These are phyloP conservation scores for Artibeus lituratus DNA, from an alignment of 2,797 vertebrate genomes.

Conservation along the genomic window DNA sequence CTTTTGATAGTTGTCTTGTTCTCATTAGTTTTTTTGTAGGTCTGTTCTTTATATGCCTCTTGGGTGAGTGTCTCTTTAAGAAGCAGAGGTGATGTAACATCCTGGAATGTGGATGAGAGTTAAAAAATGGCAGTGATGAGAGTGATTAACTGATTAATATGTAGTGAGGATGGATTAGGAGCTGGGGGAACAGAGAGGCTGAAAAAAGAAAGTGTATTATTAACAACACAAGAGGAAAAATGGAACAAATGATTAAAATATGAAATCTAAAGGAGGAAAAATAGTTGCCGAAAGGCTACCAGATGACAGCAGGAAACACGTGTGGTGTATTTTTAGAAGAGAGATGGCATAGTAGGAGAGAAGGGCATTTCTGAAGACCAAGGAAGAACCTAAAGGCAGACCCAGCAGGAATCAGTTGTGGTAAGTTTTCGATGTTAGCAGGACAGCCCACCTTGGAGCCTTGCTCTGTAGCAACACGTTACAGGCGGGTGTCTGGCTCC, in stretches of 20 bases:
- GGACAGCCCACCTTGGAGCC: background rate
- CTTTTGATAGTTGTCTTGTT: background rate
- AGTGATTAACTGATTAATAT: constrained; percentile 57
- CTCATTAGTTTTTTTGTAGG: background rate
- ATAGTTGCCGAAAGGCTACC: background rate
- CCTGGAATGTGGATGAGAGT: constrained; percentile 35
- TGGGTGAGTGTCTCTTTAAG: constrained; percentile 61
- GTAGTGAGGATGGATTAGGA: background rate
- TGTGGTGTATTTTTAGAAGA: background rate
- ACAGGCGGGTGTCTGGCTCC: no score
- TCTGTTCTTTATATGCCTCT: constrained; percentile 31
- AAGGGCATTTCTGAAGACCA: background rate
- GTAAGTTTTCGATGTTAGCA: background rate
- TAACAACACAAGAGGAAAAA: constrained; percentile 7
- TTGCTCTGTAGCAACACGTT: background rate
- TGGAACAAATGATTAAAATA: constrained; percentile 16
- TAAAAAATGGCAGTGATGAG: constrained; percentile 53
- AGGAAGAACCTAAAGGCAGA: background rate
- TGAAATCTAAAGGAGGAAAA: constrained; percentile 6
- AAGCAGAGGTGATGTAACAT: constrained; percentile 31
- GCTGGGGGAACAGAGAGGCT: background rate
- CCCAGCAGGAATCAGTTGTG: background rate
- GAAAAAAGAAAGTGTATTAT: constrained; percentile 28
- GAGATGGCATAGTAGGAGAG: background rate
- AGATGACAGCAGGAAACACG: background rate